Conservation (phyloP, 2,888 invertebrate genomes). For the Octonoba sinensis region DNA sequence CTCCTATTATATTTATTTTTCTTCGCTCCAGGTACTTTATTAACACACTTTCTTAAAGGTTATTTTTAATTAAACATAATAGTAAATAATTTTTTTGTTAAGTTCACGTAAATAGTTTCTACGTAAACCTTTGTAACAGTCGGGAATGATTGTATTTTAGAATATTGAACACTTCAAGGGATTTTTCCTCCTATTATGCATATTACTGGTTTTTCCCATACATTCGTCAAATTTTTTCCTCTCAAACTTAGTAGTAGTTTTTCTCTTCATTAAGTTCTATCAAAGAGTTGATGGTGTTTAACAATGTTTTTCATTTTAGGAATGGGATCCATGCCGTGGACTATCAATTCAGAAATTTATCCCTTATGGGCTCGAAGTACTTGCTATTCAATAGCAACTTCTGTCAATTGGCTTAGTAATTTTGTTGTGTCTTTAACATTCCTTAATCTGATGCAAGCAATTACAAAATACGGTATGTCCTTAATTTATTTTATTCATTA, state of each 20-base stretch:
- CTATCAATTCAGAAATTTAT: slow-evolving; percentile 75
- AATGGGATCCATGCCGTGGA: slow-evolving; percentile 75
- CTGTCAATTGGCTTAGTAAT: slow-evolving; percentile 75
- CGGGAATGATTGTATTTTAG: no score
- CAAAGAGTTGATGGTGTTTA: not conserved
- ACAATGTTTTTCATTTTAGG: slow-evolving; percentile 69
- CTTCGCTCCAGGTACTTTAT: slow-evolving; percentile 72
- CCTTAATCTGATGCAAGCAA: slow-evolving; percentile 71
- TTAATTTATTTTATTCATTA: no score
- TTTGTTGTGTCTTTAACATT: slow-evolving; percentile 74
- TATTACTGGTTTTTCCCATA: no score
- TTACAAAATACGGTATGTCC: slow-evolving; percentile 72
- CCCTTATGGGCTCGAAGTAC: slow-evolving; percentile 75
- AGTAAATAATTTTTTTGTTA: not conserved
- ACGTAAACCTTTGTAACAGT: no score
- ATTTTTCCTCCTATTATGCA: no score
- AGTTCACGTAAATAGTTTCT: not conserved
- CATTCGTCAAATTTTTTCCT: not conserved
- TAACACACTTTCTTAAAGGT: not conserved
- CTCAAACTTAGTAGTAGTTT: not conserved
- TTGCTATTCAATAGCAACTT: slow-evolving; percentile 73
- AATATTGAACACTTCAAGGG: no score
- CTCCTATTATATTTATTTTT: slow-evolving; percentile 73
- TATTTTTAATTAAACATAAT: not conserved
- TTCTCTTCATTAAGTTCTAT: not conserved